These are phyloP conservation scores for Zosterops pallidus DNA, from an alignment of 2,113 vertebrate genomes.

Conservation along the genomic window DNA sequence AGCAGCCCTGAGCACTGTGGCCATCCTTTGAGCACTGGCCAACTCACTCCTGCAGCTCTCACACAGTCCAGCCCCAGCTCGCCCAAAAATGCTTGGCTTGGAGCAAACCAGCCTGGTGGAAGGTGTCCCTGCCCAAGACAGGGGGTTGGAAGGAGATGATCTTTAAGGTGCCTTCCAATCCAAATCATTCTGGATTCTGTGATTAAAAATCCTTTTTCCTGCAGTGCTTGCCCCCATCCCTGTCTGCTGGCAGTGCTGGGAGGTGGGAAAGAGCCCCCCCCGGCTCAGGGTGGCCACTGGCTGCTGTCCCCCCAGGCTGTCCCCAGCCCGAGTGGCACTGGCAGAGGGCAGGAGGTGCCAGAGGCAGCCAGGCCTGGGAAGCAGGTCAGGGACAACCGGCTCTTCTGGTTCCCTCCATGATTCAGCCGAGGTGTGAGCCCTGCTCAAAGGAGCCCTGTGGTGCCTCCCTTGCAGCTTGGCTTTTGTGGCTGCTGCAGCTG, in stretches of 20 bases:
- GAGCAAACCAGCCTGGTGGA: background rate
- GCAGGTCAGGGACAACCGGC: constrained; percentile 38
- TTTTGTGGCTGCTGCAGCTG: background rate
- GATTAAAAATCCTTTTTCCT: background rate
- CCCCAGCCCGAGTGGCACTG: background rate
- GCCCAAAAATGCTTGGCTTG: background rate
- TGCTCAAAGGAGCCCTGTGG: constrained; percentile 2
- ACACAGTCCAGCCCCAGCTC: background rate
- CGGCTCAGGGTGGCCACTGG: background rate
- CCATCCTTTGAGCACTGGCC: background rate
- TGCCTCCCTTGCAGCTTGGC: constrained; percentile 4
- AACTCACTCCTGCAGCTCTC: background rate
- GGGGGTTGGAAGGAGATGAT: background rate
- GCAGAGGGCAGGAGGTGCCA: background rate
- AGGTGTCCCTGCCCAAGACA: background rate
- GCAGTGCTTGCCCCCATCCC: background rate
- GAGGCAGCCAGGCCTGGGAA: constrained; percentile 25
- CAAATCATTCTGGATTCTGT: background rate
- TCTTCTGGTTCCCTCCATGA: constrained; percentile 43
- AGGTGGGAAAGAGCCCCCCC: background rate
- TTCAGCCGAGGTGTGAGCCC: constrained; percentile 43
- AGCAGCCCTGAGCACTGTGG: background rate
- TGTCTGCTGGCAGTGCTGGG: too few relatives aligned
- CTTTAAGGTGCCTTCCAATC: background rate
- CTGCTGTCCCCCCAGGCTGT: background rate